Evolutionary conservation across 2,888 invertebrate species (phyloP).

Genomic region (Subacronicta megacephala): DNA sequence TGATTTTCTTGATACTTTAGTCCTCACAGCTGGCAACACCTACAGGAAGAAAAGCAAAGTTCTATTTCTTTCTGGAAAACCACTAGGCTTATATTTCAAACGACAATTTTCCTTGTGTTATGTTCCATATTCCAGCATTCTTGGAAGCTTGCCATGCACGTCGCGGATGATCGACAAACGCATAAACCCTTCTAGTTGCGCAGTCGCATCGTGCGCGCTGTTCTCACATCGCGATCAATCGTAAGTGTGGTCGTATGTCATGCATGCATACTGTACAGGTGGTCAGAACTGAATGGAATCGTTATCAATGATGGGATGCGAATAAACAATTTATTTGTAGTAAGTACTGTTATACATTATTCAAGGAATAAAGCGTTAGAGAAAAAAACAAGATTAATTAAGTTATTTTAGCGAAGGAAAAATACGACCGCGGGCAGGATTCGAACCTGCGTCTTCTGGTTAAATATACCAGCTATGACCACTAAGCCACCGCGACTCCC

Average conservation of each 20-base stretch:
- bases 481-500: no score
- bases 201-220: constrained; percentile 40
- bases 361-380: background rate
- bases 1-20: no score
- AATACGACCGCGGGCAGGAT: no score
- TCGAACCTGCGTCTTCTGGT: no score
- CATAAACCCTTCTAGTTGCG: constrained; percentile 33
- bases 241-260: constrained; percentile 30
- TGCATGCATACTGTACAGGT: constrained; percentile 22
- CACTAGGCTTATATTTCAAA: constrained; percentile 12
- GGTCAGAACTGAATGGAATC: constrained; percentile 39
- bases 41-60: background rate
- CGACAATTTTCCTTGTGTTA: constrained; percentile 43
- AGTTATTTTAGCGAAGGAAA: no score
- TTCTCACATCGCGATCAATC: constrained; percentile 54
- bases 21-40: background rate
- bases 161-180: constrained; percentile 40
- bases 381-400: no score
- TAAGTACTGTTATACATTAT: constrained; percentile 1
- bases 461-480: no score
- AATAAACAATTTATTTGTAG: constrained; percentile 20
- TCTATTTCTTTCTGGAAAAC: constrained; percentile 1
- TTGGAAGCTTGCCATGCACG: constrained; percentile 55
- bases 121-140: constrained; percentile 56
- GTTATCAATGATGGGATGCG: constrained; percentile 34